Evolutionary conservation across 2,888 invertebrate species (phyloP), one percentile per base, ranked within the genome.

Genomic region (Cataglyphis livida): DNA sequence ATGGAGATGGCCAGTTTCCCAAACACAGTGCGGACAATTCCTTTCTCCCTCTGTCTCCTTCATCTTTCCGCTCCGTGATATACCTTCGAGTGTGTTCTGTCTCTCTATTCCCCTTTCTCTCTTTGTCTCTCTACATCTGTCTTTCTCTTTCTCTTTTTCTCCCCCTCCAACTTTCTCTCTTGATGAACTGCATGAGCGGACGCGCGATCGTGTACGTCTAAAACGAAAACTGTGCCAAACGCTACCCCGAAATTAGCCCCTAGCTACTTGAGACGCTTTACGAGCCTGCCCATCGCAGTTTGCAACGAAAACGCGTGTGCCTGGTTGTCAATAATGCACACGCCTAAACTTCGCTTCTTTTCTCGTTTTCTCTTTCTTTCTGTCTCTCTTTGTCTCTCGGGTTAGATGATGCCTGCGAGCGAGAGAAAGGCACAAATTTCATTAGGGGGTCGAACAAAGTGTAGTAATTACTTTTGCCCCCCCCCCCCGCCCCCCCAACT

Each of bases 171-270:
- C 62, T 38, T 76, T 82, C 75, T 82, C 75, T 82, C 84, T 84
- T 81, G 84, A 86, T 81, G 66, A 76, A 70, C 25, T 59, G 78
- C 44, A 79, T 70, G 44, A 79, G 44, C 44, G 59, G 57, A 70
- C 44, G 78, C 82, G 87, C 81, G 83, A 84, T 81, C 87, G 79
- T 88, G 87, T 83, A 87, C 81, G 85, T 85, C 81, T 84, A 87
- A 81, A 87, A 88, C 83, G 87, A 88, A 90, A 90, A 90, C 89
- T 89, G 90, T 91, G 91, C 89, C 91, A 90, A 91, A 91, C 86
- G 87, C 75, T 65, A 85, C 87, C 79, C 84, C 44, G 82, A 82
- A 88, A 87, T 87, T 61, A 87, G 81, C 84, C 57, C 82, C 54
- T 70, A 71, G 57, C 41, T 25, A 66, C 66, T 68, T 76, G 41